Percentiles rank a stretch among this genome's conserved stretches.
These are phyloP conservation scores for Eupithecia exiguata DNA, from an alignment of 2,888 invertebrate species.

Conservation along the genomic window DNA sequence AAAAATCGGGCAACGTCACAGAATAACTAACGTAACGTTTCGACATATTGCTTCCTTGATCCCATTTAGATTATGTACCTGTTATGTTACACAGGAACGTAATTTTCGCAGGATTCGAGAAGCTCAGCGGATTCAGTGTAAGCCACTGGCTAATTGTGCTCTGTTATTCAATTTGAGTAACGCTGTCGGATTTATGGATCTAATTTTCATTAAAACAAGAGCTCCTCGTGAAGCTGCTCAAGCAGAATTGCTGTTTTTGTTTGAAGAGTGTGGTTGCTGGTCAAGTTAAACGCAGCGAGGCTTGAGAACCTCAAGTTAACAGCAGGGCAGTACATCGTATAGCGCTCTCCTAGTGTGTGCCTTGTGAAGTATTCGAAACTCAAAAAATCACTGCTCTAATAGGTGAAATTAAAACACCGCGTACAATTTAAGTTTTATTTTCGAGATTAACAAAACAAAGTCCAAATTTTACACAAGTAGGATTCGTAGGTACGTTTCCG, in stretches of 20 bases:
- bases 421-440: too few relatives aligned
- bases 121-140: slow-evolving; percentile 29
- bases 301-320: too few relatives aligned
- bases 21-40: background rate
- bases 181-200: slow-evolving; percentile 6
- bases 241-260: background rate
- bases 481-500: too few relatives aligned
- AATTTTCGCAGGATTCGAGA: slow-evolving; percentile 30
- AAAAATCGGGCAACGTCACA: background rate
- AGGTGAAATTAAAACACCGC: too few relatives aligned
- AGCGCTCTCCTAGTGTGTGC: too few relatives aligned
- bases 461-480: too few relatives aligned
- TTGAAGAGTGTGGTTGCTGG: too few relatives aligned
- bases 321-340: too few relatives aligned
- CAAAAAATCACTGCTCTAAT: too few relatives aligned
- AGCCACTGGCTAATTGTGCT: slow-evolving; percentile 35
- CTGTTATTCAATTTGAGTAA: slow-evolving; percentile 26
- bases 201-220: slow-evolving; percentile 22
- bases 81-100: slow-evolving; percentile 28
- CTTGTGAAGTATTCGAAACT: too few relatives aligned
- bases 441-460: too few relatives aligned
- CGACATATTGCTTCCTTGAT: background rate
- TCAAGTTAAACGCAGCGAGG: too few relatives aligned
- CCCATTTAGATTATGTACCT: slow-evolving; percentile 21
- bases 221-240: background rate